Conservation (phyloP, 2,113 vertebrate genomes). For the Plestiodon gilberti region DNA sequence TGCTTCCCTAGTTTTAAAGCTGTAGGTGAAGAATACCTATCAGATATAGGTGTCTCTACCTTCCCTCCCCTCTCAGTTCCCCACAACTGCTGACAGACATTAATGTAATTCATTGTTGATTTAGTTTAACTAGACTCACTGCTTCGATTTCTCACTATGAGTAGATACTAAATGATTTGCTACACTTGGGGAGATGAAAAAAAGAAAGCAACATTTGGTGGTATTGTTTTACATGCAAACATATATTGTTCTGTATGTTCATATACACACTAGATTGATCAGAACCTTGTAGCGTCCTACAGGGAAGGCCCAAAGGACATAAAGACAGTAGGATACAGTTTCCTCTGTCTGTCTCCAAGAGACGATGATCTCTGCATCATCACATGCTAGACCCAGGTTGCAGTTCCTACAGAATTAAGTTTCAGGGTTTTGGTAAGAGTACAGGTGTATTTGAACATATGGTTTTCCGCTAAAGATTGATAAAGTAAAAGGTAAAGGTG, state of each 20-base stretch:
- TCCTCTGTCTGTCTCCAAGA: too few species aligned
- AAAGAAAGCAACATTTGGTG: not conserved
- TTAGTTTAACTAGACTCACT: not conserved
- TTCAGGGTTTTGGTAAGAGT: too few species aligned
- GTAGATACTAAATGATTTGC: too few species aligned
- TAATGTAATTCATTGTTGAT: not conserved
- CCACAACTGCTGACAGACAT: not conserved
- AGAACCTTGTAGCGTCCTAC: not conserved
- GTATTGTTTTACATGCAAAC: not conserved
- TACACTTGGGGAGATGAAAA: not conserved
- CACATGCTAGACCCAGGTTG: too few species aligned
- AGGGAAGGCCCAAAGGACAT: not conserved
- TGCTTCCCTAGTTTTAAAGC: too few species aligned
- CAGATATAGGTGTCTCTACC: not conserved
- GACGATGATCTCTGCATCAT: too few species aligned
- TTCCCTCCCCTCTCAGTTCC: not conserved
- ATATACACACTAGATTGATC: not conserved
- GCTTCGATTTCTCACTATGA: not conserved
- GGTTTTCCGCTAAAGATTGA: too few species aligned
- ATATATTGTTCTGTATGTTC: too few species aligned
- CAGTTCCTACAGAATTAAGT: too few species aligned
- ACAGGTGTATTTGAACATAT: too few species aligned
- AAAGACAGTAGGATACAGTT: not conserved
- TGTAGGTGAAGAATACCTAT: not conserved
- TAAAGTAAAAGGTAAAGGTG: too few species aligned